Evolutionary conservation across 1,140 invertebrate species (phyloP).

Genomic region (Drosophila takahashii): DNA sequence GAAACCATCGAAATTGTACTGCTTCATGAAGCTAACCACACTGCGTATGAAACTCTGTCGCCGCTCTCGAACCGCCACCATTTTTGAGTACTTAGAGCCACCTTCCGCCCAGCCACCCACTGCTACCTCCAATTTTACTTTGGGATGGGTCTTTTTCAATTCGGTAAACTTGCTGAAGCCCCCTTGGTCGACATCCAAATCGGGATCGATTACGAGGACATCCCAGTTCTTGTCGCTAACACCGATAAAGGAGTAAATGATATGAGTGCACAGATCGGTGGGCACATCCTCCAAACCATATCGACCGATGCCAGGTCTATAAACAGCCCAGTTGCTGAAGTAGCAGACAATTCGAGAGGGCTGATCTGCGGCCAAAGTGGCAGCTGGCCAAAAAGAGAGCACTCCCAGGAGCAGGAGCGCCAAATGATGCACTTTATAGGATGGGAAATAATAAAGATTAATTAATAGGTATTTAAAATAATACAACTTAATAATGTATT

Average conservation of each 20-base stretch:
- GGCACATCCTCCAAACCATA: conserved; percentile 94
- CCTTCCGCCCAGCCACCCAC: conserved; percentile 96
- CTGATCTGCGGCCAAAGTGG: conserved; percentile 43
- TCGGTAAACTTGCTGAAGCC: conserved; percentile 94
- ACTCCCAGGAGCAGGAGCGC: conserved; percentile 46
- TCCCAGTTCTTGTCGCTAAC: conserved; percentile 92
- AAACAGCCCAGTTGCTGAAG: conserved; percentile 97
- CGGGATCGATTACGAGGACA: conserved; percentile 91
- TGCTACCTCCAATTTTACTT: conserved; percentile 91
- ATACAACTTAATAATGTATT: too few species aligned
- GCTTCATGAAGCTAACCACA: conserved; percentile 91
- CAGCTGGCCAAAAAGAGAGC: conserved; percentile 22
- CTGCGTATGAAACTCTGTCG: conserved; percentile 91
- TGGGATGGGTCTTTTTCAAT: conserved; percentile 89
- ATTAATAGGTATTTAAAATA: too few species aligned
- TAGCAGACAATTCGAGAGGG: conserved; percentile 91
- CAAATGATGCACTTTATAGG: conserved; percentile 30
- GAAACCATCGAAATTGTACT: conserved; percentile 92
- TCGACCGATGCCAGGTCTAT: conserved; percentile 91
- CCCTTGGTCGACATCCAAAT: conserved; percentile 91
- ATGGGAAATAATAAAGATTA: not conserved
- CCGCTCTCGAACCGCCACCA: conserved; percentile 89
- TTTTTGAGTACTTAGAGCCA: conserved; percentile 92
- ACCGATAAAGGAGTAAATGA: conserved; percentile 96
- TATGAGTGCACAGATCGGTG: conserved; percentile 92